phyloP scores from a whole-genome alignment of 2,113 vertebrate species.

The Gobius niger region DNA sequence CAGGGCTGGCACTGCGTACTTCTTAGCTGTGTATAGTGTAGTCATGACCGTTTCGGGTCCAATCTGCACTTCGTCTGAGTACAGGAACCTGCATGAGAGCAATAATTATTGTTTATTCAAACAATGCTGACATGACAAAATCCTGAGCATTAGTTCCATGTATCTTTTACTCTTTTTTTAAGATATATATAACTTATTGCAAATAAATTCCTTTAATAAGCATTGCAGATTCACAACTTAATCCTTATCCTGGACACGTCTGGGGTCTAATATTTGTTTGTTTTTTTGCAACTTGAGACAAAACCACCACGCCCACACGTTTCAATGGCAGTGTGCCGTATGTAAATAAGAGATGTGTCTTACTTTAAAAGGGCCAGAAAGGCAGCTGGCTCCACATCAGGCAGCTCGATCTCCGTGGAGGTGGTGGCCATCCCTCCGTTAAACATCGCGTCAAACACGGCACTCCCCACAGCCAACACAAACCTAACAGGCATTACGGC shows the following conservation, averaged over 20 bases:
- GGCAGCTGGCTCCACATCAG: slow-evolving; percentile 93
- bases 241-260: too few species aligned
- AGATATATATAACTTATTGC: too few species aligned
- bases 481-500: slow-evolving; percentile 76
- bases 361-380: slow-evolving; percentile 95
- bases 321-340: neutral
- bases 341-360: slow-evolving; percentile 24
- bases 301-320: neutral
- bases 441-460: slow-evolving; percentile 97
- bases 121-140: too few species aligned
- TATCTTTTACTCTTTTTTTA: too few species aligned
- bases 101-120: neutral
- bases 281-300: neutral
- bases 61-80: slow-evolving; percentile 96
- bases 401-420: slow-evolving; percentile 94
- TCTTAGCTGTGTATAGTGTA: slow-evolving; percentile 95
- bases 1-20: slow-evolving; percentile 93
- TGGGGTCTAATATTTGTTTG: too few species aligned
- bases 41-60: slow-evolving; percentile 99
- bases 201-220: too few species aligned
- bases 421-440: slow-evolving; percentile 98
- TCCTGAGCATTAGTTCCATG: too few species aligned
- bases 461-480: slow-evolving; percentile 93
- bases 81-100: slow-evolving; percentile 84
- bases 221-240: too few species aligned